Base-by-base conservation (phyloP, 2,888 invertebrate genomes). In the Lithophane ornitopus region DNA sequence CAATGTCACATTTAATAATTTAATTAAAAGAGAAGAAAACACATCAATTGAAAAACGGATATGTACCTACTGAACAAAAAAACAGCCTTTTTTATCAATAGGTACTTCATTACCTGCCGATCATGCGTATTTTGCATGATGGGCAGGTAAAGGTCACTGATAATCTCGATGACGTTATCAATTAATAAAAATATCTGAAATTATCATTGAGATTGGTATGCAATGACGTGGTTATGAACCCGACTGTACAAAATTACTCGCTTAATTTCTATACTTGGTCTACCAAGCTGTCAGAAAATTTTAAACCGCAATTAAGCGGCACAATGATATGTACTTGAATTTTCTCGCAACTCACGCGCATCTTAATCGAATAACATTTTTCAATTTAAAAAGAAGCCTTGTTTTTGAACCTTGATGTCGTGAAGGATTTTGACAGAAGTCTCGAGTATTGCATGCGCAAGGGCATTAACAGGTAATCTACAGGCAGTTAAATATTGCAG, bases 401-500 rank as follows among this genome's bases (percentile, higher is more conserved):
- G 16, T 46, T 63, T 68, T 63, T 22, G 44, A 26, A 72, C 82
- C 69, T 82, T 76, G 80, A 16, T 26, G n/a, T 58, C 34, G 22
- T 69, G 39, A 76, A 62, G 63, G 58, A 70, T 78, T 73, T 70
- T 59, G 54, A 71, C 49, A 83, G 46, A 63, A 72, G 70, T 80
- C 49, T 41, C 46, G 56, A 67, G 44, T 67, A 63, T 87, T 78
- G 85, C 88, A 84, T 88, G 88, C 69, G 56, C 84, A 85, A 81
- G 79, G 67, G 72, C 80, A 87, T 66, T 80, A 70, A 71, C 68
- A 56, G 66, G 81, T 66, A 82, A 78, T 85, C 44, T 76, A 75
- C 74, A 66, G 26, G 58, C 46, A 44, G 79, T 86, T 84, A 81
- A 79, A 56, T 87, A 73, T 86, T 85, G 84, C 85, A 78, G 46